These are phyloP conservation scores for Phataginus tetradactyla DNA, from an alignment of 2,797 vertebrate genomes.

Conservation along the genomic window DNA sequence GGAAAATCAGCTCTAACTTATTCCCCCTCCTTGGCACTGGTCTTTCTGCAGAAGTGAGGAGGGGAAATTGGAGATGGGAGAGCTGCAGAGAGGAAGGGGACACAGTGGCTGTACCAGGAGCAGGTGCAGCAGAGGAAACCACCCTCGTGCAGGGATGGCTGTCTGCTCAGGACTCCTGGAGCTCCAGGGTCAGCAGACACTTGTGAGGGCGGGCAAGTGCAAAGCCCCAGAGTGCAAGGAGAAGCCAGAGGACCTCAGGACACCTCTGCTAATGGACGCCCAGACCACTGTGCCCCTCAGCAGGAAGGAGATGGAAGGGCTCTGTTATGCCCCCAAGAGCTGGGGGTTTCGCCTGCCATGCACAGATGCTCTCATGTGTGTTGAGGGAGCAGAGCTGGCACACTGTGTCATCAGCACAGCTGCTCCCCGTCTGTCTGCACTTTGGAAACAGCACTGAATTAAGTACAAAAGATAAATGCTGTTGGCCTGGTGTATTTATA, in stretches of 20 bases:
- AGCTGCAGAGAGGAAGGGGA: neutral
- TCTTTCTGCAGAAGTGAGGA: neutral
- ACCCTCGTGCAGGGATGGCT: too few relatives aligned
- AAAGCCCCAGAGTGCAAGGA: neutral
- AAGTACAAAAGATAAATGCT: constrained; percentile 56
- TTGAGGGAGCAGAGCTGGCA: neutral
- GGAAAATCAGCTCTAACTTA: neutral
- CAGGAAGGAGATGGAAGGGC: neutral
- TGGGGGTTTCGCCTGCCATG: neutral
- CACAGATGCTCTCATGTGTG: fast-evolving
- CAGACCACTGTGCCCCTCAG: fast-evolving
- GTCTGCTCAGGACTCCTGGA: neutral
- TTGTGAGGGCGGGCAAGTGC: neutral
- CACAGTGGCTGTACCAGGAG: neutral
- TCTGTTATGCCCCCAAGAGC: neutral
- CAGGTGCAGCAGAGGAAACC: too few relatives aligned
- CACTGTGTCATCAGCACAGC: neutral
- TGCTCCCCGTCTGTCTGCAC: neutral
- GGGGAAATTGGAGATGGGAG: too few relatives aligned
- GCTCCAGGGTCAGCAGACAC: neutral
- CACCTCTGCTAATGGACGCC: neutral
- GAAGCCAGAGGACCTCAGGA: neutral
- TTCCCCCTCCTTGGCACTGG: too few relatives aligned
- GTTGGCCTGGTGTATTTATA: constrained; percentile 60
- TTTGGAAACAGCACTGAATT: constrained; percentile 37